Base-by-base conservation (phyloP, 2,797 vertebrate genomes). In the Periparus ater region DNA sequence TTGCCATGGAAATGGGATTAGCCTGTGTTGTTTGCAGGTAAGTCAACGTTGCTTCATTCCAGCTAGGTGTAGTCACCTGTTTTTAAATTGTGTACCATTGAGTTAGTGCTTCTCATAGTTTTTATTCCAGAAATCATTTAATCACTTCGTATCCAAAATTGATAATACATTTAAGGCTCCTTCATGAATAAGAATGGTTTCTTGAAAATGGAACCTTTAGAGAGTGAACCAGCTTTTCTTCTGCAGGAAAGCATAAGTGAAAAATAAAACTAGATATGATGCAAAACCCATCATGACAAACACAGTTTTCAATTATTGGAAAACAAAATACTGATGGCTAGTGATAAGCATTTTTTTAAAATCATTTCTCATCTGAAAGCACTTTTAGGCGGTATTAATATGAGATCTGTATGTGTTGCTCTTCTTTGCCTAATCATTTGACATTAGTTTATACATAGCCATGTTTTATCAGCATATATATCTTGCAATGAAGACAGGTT, bases 1-100 rank as follows among this genome's bases (percentile, higher is more conserved):
- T 99, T 89, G 99, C 99, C 81, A 99, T 99, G 99, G 99, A 99
- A 95, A 99, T 99, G 99, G 99, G 99, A 21, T 97, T 99, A 95
- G 99, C 99, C 45, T 99, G 99, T 94, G 99, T 99, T 74, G 99
- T 99, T 89, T 99, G 99, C 97, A 98, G 99, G 99, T 99, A 95
- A 70, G 96, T 94, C 36, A 66, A 25, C 2, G 0, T 18, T 63
- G 32, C 60, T 78, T 75, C 62, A 3, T 75, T 68, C 65, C n/a
- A 74, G 22, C 32, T 54, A 10, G 38, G 13, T 68, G 11, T 61
- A 53, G 34, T 68, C 71, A 38, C 11, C 4, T 50, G 42, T 70
- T 17, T 54, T 4, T 26, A 13, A 40, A 11, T 58, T 77, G 12
- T 54, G 16, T 66, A 9, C 26, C 32, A 6, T 3, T 53, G 13